Base-by-base conservation (phyloP, 2,888 invertebrate genomes). In the Drosophila rubida region DNA sequence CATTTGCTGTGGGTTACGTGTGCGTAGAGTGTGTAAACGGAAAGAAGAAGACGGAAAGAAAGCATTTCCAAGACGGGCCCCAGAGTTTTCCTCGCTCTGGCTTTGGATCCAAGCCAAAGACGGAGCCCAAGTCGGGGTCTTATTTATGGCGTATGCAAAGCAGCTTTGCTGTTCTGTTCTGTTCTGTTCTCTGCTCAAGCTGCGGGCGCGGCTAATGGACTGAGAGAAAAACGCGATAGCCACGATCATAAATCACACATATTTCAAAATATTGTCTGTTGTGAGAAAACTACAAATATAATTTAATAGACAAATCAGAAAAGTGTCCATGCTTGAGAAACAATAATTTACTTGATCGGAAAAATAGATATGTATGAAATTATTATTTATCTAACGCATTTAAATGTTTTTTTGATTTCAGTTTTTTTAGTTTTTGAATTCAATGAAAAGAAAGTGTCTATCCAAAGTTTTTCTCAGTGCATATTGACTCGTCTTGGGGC, bases 101-200 rank as follows among this genome's bases (percentile, higher is more conserved):
- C 27, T 45, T 0, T 2, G 23, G 39, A 58, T 41, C 50, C 55
- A 54, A 30, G 32, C 46, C 35, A 42, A 19, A 32, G n/a, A 35
- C 9, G 2, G 41, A 19, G 41, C 41, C 14, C 11, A 41, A 19
- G 41, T 41, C 16, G 16, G 57, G 42, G 46, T 68, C 60, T 87
- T 72, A 82, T 87, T 79, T 85, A 79, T 88, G 67, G 65, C 59
- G 49, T 83, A 88, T 83, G 82, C 82, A 87, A 87, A 83, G 88
- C 66, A 80, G 78, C 81, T 80, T 83, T 53, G 41, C 19, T 3
- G 19, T 19, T 42, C 49, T 41, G 13, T 37, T 5, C 35, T 13
- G 13, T 30, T 32, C 32, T 32, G 11, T 11, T 53, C 63, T 59
- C 65, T 69, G 58, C 53, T 59, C 46, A 22, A 58, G 79, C 60